A percentile compares a stretch with the other conserved stretches of the same genome.
phyloP scores from a whole-genome alignment of 2,888 invertebrate genomes.

The Mylabris sibirica region DNA sequence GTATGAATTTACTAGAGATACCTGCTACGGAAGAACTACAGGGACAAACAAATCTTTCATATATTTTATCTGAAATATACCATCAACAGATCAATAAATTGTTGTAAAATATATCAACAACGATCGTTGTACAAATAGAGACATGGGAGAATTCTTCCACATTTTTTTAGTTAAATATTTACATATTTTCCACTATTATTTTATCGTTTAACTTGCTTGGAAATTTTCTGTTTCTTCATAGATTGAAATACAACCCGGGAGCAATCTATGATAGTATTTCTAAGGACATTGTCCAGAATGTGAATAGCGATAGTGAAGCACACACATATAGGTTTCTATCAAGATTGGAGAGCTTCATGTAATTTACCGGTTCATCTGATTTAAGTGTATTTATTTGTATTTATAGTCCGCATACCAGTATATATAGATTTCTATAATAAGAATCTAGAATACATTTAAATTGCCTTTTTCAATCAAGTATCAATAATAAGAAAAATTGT shows the following conservation, averaged over 20 bases:
- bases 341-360: slow-evolving; percentile 41
- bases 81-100: slow-evolving; percentile 3
- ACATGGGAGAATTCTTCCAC: not conserved
- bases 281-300: slow-evolving; percentile 14
- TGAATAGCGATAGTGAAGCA: slow-evolving; percentile 8
- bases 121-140: not conserved
- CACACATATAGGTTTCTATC: slow-evolving; percentile 34
- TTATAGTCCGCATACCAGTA: not conserved
- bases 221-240: not conserved
- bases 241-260: not conserved
- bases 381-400: slow-evolving; percentile 35
- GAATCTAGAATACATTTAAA: not conserved
- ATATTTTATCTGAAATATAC: not conserved
- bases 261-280: slow-evolving; percentile 11
- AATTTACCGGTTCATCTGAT: slow-evolving; percentile 40
- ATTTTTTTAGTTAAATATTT: not conserved
- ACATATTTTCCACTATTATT: not conserved
- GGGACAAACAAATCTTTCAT: not conserved
- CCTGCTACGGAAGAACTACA: not conserved
- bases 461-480: not conserved
- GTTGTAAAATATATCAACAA: not conserved
- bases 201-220: not conserved
- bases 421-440: not conserved
- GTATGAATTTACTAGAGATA: not conserved
- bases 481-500: not conserved